phyloP scores from a whole-genome alignment of 2,797 vertebrate species.

The Darevskia nairensis region DNA sequence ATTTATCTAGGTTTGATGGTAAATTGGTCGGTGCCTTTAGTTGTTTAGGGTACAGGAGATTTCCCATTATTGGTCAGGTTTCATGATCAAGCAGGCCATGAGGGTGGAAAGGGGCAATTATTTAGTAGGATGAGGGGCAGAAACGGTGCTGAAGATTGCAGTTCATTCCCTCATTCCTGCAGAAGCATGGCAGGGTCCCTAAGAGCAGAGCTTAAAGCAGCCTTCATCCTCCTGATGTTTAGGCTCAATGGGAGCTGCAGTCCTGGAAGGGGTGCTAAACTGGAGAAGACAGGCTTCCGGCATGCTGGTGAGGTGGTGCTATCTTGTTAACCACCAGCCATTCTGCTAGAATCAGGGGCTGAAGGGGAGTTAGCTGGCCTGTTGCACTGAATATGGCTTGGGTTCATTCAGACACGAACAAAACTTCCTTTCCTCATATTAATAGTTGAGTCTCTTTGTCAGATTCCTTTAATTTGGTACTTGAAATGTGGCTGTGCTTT shows the following conservation, averaged over 20 bases:
- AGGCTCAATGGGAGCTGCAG: too few relatives aligned
- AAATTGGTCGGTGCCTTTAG: not conserved
- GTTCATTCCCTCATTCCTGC: not conserved
- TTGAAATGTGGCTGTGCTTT: too few relatives aligned
- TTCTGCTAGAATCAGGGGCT: not conserved
- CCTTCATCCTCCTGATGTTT: too few relatives aligned
- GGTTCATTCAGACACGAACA: not conserved
- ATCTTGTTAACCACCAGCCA: not conserved
- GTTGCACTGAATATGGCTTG: not conserved
- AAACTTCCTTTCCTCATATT: not conserved
- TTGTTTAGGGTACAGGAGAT: not conserved
- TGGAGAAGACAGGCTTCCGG: too few relatives aligned
- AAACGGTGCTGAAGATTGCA: not conserved
- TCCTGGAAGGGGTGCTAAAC: too few relatives aligned
- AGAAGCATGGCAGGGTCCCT: not conserved
- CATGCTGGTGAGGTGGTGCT: too few relatives aligned
- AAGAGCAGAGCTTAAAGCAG: not conserved
- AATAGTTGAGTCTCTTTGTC: not conserved
- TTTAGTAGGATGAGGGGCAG: not conserved
- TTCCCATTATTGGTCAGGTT: not conserved
- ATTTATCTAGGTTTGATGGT: rapidly evolving
- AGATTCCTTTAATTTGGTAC: too few relatives aligned
- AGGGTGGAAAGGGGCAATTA: not conserved
- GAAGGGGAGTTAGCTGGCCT: not conserved
- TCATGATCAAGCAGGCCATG: not conserved